phyloP scores from a whole-genome alignment of 2,888 invertebrate genomes.

The Thelaira solivaga region DNA sequence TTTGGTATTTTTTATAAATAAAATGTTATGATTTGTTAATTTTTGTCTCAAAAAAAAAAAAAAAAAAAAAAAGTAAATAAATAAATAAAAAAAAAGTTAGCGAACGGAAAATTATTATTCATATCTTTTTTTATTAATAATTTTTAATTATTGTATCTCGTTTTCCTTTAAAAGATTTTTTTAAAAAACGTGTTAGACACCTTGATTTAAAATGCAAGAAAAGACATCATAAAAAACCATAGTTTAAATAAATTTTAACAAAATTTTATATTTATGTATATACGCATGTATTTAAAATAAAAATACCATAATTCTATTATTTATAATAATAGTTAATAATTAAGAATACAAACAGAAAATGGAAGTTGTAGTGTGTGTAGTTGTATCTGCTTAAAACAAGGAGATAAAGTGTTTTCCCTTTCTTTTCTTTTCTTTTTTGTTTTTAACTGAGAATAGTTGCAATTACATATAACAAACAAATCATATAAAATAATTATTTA shows the following conservation, averaged over 20 bases:
- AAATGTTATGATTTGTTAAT: constrained; percentile 34
- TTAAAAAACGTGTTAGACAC: constrained; percentile 32
- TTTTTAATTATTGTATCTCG: too few relatives aligned
- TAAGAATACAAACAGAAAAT: constrained; percentile 51
- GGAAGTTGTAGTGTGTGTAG: constrained; percentile 50
- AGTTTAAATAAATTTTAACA: constrained; percentile 52
- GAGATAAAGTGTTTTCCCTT: constrained; percentile 8
- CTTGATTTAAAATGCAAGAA: constrained; percentile 19
- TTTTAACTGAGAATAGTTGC: constrained; percentile 53
- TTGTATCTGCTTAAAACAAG: constrained; percentile 31
- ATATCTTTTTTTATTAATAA: too few relatives aligned
- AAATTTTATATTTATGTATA: constrained; percentile 40
- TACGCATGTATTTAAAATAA: constrained; percentile 24
- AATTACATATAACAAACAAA: constrained; percentile 50
- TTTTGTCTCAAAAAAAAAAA: constrained; percentile 28
- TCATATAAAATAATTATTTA: constrained; percentile 26
- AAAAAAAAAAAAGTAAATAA: too few relatives aligned
- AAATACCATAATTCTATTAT: constrained; percentile 33
- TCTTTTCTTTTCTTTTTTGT: constrained; percentile 10
- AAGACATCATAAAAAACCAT: constrained; percentile 36
- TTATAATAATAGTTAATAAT: constrained; percentile 31
- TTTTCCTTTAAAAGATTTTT: not conserved
- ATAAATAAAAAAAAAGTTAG: too few relatives aligned
- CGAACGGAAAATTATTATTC: constrained; percentile 6
- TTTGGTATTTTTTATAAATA: constrained; percentile 51